Percentiles rank a stretch among this genome's conserved stretches.
These are phyloP conservation scores for Seira ritae DNA, from an alignment of 2,888 invertebrate genomes.

Conservation along the genomic window DNA sequence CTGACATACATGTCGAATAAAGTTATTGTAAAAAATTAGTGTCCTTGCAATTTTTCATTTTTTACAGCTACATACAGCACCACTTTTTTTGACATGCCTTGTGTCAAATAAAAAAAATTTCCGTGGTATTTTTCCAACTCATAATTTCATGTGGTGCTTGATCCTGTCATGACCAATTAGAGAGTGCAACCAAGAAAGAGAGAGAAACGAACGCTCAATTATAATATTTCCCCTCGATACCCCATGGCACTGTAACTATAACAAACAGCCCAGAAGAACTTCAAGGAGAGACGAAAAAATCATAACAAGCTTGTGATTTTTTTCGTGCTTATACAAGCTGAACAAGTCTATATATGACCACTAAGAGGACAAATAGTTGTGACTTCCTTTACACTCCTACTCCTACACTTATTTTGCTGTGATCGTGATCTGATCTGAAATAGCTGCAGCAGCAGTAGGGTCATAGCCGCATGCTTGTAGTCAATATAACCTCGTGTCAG, in stretches of 20 bases:
- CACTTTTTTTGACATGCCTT: too few species aligned
- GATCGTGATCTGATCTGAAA: too few species aligned
- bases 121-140: too few species aligned
- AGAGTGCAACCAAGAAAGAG: conserved; percentile 30
- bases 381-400: background rate
- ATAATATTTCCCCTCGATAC: conserved; percentile 26
- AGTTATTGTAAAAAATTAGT: too few species aligned
- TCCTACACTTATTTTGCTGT: background rate
- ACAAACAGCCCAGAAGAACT: too few species aligned
- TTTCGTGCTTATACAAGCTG: background rate
- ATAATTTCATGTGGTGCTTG: conserved; percentile 23
- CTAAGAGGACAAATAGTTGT: conserved; percentile 31
- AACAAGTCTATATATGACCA: background rate
- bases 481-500: conserved; percentile 37
- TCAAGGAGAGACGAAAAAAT: too few species aligned
- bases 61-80: too few species aligned
- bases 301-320: too few species aligned
- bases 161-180: conserved; percentile 54
- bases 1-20: too few species aligned
- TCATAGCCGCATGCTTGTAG: background rate
- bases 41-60: too few species aligned
- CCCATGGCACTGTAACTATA: too few species aligned
- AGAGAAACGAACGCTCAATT: conserved; percentile 33
- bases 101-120: too few species aligned
- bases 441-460: background rate